Percentiles rank a stretch among this genome's conserved stretches.
Evolutionary conservation across 2,888 invertebrate species (phyloP).

Genomic region (Conchocele bisecta): DNA sequence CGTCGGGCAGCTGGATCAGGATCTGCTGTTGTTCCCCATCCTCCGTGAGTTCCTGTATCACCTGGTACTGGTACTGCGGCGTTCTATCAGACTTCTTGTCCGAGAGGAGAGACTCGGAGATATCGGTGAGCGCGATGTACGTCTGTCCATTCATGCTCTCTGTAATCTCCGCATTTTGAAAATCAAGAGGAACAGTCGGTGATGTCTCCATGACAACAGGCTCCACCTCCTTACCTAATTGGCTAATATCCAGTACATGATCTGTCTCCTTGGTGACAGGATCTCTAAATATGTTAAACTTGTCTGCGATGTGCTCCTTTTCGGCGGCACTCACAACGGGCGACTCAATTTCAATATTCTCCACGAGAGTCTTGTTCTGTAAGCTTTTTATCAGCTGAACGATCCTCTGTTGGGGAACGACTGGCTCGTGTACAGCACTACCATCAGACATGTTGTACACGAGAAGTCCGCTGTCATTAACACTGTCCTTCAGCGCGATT

Average conservation of each 20-base stretch:
- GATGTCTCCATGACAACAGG: slow-evolving; percentile 39
- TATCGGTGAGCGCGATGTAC: slow-evolving; percentile 50
- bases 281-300: slow-evolving; percentile 11
- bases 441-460: slow-evolving; percentile 34
- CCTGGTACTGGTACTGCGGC: slow-evolving; percentile 39
- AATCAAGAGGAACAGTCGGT: slow-evolving; percentile 40
- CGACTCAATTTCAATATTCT: slow-evolving; percentile 33
- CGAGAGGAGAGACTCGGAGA: slow-evolving; percentile 17
- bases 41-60: slow-evolving; percentile 60
- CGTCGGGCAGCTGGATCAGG: slow-evolving; percentile 41
- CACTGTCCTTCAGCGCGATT: slow-evolving; percentile 47
- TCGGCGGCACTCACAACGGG: slow-evolving; percentile 14
- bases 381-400: slow-evolving; percentile 67
- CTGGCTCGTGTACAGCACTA: background rate
- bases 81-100: slow-evolving; percentile 1
- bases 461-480: slow-evolving; percentile 26
- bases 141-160: slow-evolving; percentile 39
- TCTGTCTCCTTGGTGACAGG: slow-evolving; percentile 10
- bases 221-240: slow-evolving; percentile 45
- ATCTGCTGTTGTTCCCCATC: slow-evolving; percentile 53
- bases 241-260: slow-evolving; percentile 47
- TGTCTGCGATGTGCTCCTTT: slow-evolving; percentile 21
- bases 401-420: slow-evolving; percentile 62
- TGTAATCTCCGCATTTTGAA: slow-evolving; percentile 52
- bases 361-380: slow-evolving; percentile 43